Evolutionary conservation across 1,140 invertebrate genomes (phyloP), one percentile per base, ranked within the genome.

Genomic region (Phenacoccus solenopsis): DNA sequence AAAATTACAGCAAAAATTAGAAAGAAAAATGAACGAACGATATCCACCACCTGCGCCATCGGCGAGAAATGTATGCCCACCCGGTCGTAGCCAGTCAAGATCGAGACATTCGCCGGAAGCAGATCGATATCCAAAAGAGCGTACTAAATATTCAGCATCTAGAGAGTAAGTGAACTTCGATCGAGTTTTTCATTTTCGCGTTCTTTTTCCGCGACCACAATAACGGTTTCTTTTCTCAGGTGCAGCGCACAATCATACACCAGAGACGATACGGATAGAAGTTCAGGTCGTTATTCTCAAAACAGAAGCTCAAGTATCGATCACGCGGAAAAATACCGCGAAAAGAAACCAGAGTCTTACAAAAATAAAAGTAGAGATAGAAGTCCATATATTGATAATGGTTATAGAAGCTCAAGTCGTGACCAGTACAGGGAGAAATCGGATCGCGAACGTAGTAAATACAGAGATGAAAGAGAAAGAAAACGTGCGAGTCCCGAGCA

Each of bases 1-100:
- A 68, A 67, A 20, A 9, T 72, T 74, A 21, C 69, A 77, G 75
- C 77, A 91, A 78, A 88, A 89, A 78, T 84, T 93, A 72, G 90
- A 94, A 77, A 87, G 87, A 75, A 87, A 85, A 75, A 78, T 90
- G 71, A 81, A 82, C 69, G 84, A 86, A 74, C 80, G 80, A 73
- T 82, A 83, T 76, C 81, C 83, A 0, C 79, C 80, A 68, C 78
- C 80, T 38, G 74, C 78, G 56, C 75, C 76, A 13, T 79, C 78
- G 56, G 72, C 78, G 0, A 77, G 38, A 64, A 20, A 25, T 25
- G 2, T 22, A 3, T 2, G 22, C 56, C 16, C 59, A 3, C 20
- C 25, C 25, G 22, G 22, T 16, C 59, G 59, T 25, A 25, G 59
- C 25, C 10, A 3, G 22, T 64, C 59, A 1, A 24, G 21, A 64